Conservation (phyloP, 92 coral and sea anemone genomes). For the Phenganax marumi region DNA sequence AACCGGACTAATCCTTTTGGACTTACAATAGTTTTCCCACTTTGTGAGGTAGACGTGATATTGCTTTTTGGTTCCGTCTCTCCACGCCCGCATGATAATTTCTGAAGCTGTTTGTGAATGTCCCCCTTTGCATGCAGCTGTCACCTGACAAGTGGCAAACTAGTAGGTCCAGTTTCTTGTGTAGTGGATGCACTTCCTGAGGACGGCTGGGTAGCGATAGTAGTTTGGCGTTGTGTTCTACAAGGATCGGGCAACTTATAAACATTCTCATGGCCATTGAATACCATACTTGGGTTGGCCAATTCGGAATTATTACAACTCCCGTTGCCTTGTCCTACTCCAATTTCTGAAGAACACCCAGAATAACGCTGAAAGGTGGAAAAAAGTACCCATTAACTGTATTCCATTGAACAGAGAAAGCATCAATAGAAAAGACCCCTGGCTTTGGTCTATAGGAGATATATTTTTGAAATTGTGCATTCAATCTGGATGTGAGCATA, state of each 20-base stretch:
- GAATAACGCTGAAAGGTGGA: slow-evolving; percentile 4
- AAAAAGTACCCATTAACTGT: not conserved
- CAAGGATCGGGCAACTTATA: not conserved
- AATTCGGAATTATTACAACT: not conserved
- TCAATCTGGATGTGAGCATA: slow-evolving; percentile 26
- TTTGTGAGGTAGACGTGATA: slow-evolving; percentile 3
- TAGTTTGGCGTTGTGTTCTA: not conserved
- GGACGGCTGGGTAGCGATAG: slow-evolving; percentile 15
- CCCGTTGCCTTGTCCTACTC: slow-evolving; percentile 11
- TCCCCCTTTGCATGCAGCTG: slow-evolving; percentile 13
- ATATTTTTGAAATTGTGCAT: slow-evolving; percentile 5
- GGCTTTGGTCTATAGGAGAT: slow-evolving; percentile 6
- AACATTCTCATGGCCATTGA: slow-evolving; percentile 17
- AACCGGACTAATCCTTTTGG: slow-evolving; percentile 35
- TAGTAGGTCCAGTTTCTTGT: slow-evolving; percentile 13
- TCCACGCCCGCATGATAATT: slow-evolving; percentile 8
- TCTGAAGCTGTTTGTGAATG: slow-evolving; percentile 7
- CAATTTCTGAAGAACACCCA: not conserved
- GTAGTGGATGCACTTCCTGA: slow-evolving; percentile 13
- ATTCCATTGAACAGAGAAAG: slow-evolving; percentile 16
- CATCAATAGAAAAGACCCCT: slow-evolving; percentile 15
- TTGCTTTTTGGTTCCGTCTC: slow-evolving; percentile 23
- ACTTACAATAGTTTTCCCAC: slow-evolving; percentile 16
- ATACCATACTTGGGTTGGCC: slow-evolving; percentile 6
- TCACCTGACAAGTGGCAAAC: slow-evolving; percentile 30